Percentiles rank a stretch among this genome's conserved stretches.
Evolutionary conservation across 2,797 vertebrate species (phyloP).

Genomic region (Chaetophractus vellerosus): DNA sequence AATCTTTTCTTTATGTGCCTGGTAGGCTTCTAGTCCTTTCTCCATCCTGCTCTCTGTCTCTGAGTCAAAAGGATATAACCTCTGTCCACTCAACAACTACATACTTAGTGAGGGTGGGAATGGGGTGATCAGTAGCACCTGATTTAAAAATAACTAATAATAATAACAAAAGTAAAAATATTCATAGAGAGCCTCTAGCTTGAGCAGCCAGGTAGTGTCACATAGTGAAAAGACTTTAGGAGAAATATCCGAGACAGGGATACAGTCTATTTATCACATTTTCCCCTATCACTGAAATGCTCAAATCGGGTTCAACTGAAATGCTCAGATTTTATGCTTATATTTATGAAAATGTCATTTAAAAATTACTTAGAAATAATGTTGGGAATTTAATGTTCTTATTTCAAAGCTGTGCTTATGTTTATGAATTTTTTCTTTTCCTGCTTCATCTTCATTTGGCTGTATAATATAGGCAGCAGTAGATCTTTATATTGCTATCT

Average conservation of each 20-base stretch:
- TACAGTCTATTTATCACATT: not conserved
- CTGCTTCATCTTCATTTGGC: not conserved
- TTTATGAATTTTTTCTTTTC: not conserved
- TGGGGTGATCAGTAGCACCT: not conserved
- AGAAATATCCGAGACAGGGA: not conserved
- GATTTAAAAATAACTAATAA: not conserved
- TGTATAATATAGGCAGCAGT: slow-evolving; percentile 24
- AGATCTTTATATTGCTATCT: not conserved
- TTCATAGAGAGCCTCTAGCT: not conserved
- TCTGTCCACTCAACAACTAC: not conserved
- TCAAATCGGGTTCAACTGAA: not conserved
- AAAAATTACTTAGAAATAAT: not conserved
- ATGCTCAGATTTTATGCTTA: not conserved
- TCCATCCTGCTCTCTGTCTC: not conserved
- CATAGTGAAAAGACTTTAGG: not conserved
- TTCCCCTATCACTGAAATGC: not conserved
- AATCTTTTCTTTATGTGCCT: not conserved
- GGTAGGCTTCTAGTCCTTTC: not conserved
- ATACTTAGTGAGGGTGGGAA: not conserved
- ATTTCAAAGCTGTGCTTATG: slow-evolving; percentile 22
- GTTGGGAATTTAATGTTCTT: not conserved
- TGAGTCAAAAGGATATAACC: not conserved
- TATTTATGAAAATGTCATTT: slow-evolving; percentile 30
- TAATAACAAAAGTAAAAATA: not conserved
- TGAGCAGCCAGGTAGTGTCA: not conserved